Evolutionary conservation across 2,797 vertebrate genomes (phyloP), one percentile per base, ranked within the genome.

Genomic region (Astyanax mexicanus): DNA sequence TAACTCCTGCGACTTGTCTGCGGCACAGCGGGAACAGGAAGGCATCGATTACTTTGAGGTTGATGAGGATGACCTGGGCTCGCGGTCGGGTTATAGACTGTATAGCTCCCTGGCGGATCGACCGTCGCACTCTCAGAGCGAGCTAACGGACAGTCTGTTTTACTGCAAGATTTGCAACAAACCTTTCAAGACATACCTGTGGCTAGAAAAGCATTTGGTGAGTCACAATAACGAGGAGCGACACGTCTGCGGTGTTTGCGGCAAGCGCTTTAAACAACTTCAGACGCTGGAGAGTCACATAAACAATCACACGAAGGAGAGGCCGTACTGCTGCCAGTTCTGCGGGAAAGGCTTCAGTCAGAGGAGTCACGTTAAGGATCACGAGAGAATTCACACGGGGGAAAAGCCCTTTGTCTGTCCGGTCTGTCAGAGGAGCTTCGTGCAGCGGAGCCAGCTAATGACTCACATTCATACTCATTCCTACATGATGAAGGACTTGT

Each of bases 161-260:
- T 62, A 38, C 58, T 62, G 58, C 23, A 40, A 62, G n/a, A 13
- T 61, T 61, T 61, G 37, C 12, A 61, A 61, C n/a, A 60, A 60
- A 21, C 35, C 57, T 60, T 60, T 21, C 35, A 23, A 38, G 23
- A 40, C n/a, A 1, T 40, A 38, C 19, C 12, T 21, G 12, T 62
- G 60, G 35, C 37, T 62, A 6, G 35, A 62, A 60, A 60, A 60
- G 9, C 29, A 38, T 37, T 11, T 21, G 60, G 19, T 19, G 35
- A 38, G 23, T 15, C 60, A 61, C 29, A 61, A 12, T 4, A 19
- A 40, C 1, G 60, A 62, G 37, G 60, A 38, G 7, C 19, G 37
- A 9, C 60, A 40, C 11, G 29, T 38, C 32, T 37, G 57, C 3
- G 17, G 21, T 2, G 15, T 60, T 19, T 37, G n/a, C 13, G 60